Conservation (phyloP, 2,113 vertebrate genomes). For the Callipepla squamata region DNA sequence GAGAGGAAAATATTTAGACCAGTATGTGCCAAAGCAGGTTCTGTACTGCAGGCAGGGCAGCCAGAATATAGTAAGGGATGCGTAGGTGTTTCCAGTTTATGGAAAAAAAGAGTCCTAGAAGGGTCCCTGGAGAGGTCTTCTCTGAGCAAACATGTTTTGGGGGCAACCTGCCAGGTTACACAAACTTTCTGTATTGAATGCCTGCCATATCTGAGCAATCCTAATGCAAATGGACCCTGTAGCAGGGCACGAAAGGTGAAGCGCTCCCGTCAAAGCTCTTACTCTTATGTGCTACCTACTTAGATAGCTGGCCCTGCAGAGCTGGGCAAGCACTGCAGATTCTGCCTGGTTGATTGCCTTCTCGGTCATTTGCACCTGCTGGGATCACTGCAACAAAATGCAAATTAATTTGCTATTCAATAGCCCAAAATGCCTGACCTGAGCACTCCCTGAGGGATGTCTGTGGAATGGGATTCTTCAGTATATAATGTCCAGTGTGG, state of each 20-base stretch:
- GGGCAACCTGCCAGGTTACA: not conserved
- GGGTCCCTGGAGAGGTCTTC: not conserved
- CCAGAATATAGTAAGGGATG: not conserved
- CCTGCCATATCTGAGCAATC: not conserved
- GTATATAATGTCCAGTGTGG: not conserved
- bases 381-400: not conserved
- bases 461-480: not conserved
- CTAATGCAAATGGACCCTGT: not conserved
- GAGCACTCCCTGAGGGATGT: not conserved
- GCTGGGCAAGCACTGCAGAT: too few species aligned
- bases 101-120: not conserved
- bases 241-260: not conserved
- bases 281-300: not conserved
- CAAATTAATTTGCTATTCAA: not conserved
- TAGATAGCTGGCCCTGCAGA: not conserved
- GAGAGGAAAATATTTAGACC: not conserved
- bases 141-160: not conserved
- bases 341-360: not conserved
- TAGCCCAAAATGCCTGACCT: not conserved
- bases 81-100: not conserved
- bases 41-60: not conserved
- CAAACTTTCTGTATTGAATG: not conserved
- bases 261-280: not conserved
- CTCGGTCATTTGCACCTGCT: not conserved
- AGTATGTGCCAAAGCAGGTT: not conserved